phyloP scores from a whole-genome alignment of 92 coral and sea anemone genomes.

The Scolanthus callimorphus region DNA sequence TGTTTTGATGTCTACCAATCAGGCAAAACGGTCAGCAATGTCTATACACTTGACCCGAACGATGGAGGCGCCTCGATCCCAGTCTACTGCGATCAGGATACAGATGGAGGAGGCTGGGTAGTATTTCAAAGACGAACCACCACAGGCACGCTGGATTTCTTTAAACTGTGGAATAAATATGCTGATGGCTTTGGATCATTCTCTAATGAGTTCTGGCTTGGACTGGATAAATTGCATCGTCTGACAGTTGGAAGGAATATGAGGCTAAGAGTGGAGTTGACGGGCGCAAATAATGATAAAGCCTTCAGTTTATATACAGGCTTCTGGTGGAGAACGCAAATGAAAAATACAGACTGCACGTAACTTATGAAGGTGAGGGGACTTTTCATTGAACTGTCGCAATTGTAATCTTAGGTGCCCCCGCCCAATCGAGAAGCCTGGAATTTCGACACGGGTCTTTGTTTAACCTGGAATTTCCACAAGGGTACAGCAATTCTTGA shows the following conservation, averaged over 20 bases:
- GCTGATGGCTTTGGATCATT: constrained; percentile 16
- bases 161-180: constrained; percentile 11
- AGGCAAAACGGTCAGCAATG: constrained; percentile 50
- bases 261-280: constrained; percentile 5
- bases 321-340: constrained; percentile 5
- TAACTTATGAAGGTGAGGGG: background rate
- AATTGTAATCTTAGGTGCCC: too few species aligned
- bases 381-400: too few species aligned
- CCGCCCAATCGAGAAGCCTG: too few species aligned
- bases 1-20: constrained; percentile 56
- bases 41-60: constrained; percentile 68
- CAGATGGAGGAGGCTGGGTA: constrained; percentile 85
- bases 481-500: too few species aligned
- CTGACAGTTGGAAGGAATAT: constrained; percentile 12
- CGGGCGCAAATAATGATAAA: background rate
- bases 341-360: constrained; percentile 1
- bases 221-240: constrained; percentile 17
- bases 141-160: constrained; percentile 1
- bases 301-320: constrained; percentile 5
- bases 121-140: constrained; percentile 55
- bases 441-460: too few species aligned
- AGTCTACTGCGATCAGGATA: constrained; percentile 78
- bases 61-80: constrained; percentile 52
- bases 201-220: constrained; percentile 24
- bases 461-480: too few species aligned